Conservation (phyloP, 2,888 invertebrate genomes). For the Taphrorychus bicolor region DNA sequence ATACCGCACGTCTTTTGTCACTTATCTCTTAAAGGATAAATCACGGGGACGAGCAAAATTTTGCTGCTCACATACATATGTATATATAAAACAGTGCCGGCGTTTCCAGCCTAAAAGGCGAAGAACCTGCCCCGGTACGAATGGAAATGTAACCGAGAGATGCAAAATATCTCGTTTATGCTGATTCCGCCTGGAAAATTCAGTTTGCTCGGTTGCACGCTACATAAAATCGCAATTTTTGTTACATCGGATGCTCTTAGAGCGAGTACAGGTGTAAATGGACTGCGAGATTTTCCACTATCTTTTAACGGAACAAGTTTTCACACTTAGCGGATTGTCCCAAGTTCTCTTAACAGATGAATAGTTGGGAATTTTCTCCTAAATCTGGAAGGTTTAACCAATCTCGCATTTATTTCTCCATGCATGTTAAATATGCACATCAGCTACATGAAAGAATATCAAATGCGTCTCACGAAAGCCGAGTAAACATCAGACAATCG, state of each 20-base stretch:
- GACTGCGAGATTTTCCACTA: slow-evolving; percentile 8
- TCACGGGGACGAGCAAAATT: slow-evolving; percentile 15
- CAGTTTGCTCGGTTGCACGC: slow-evolving; percentile 7
- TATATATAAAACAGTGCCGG: neutral
- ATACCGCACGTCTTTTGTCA: slow-evolving; percentile 33
- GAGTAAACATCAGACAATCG: slow-evolving; percentile 18
- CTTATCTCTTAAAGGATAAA: slow-evolving; percentile 29
- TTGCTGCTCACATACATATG: slow-evolving; percentile 1
- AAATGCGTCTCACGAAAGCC: neutral
- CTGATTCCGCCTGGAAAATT: slow-evolving; percentile 9
- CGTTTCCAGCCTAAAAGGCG: neutral
- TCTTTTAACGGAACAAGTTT: slow-evolving; percentile 3
- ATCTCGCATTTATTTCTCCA: neutral
- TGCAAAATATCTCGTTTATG: slow-evolving; percentile 12
- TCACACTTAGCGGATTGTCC: neutral
- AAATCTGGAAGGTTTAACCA: too few species aligned
- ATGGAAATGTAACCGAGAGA: slow-evolving; percentile 3
- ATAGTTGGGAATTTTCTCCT: neutral
- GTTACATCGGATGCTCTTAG: slow-evolving; percentile 3
- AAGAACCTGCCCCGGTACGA: neutral
- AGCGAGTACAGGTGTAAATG: slow-evolving; percentile 6
- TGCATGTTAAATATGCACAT: neutral
- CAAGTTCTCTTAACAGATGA: neutral
- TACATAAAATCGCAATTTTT: slow-evolving; percentile 12
- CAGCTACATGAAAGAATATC: neutral